Evolutionary conservation across 1,140 invertebrate genomes (phyloP), one percentile per base, ranked within the genome.

Genomic region (Pseudobourletiella spinata): DNA sequence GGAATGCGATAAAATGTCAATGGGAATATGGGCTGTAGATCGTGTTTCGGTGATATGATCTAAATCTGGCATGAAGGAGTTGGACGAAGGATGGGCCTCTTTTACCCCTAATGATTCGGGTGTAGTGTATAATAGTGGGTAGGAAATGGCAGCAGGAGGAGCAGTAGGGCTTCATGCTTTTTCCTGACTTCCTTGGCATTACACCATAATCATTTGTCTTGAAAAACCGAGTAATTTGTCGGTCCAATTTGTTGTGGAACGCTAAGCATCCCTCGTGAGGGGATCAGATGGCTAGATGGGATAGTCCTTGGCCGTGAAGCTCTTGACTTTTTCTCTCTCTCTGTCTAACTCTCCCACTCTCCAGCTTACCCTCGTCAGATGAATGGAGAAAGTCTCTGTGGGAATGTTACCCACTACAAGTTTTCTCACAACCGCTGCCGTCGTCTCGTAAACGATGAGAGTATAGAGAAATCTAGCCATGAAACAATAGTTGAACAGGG

Each of bases 131-230:
- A n/a, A n/a, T n/a, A n/a, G 55, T 63, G 55, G 39, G 54, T 20
- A 8, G 16, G 28, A 39, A 14, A 30, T 14, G 25, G 15, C 15
- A 20, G 15, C 3, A 28, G 15, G 30, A 26, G 22, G 50, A 63
- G 48, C n/a, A n/a, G n/a, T n/a, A n/a, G n/a, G n/a, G n/a, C n/a
- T n/a, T n/a, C n/a, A n/a, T 63, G 61, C 52, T 57, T 57, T 62
- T 56, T 57, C 3, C 29, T 25, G 29, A 24, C 46, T 59, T 65
- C 59, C 42, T 61, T 65, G 64, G 64, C 65, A 55, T 62, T 62
- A 59, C 65, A 66, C 61, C 57, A 68, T 68, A 65, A 68, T 62
- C 67, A 69, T 69, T 69, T 69, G 67, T 68, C 63, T 65, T 39
- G 51, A 57, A 61, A 65, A 64, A 59, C 35, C 57, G 61, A 65